Evolutionary conservation across 2,113 vertebrate genomes (phyloP), one percentile per base, ranked within the genome.

Genomic region (Ancistrus triradiatus): DNA sequence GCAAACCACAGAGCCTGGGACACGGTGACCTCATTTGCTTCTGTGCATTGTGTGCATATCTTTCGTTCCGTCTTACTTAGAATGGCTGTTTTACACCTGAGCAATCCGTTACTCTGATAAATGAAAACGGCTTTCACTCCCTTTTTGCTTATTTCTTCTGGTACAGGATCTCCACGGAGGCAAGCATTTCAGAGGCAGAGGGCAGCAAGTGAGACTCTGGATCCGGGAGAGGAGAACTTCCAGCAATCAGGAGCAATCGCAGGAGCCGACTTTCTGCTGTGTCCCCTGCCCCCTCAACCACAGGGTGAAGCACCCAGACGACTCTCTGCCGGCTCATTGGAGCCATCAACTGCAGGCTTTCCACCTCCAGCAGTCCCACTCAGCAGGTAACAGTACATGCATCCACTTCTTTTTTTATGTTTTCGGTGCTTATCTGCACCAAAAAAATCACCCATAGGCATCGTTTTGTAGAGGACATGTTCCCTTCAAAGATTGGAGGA

Each of bases 151-250:
- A n/a, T 14, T 15, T 2, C 55, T 37, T 44, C 56, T 65, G 21
- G 48, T 14, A 5, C 69, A 91, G 95, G 92, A 21, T 97, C 95
- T 2, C 95, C 95, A 0, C 93, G 91, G 70, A 84, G 93, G 14
- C 87, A 88, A 13, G 93, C 93, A 55, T 96, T 97, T 78, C 95
- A 95, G 82, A 89, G 95, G 17, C 95, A 98, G 84, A 84, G 95
- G 46, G 95, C 95, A 0, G 95, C 95, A 47, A 98, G 95, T 2
- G 95, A 96, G 82, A 96, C 91, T 80, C 90, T 88, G n/a, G 93
- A 98, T 61, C 92, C 90, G 53, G 87, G 90, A 2, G 91, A 88
- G 22, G 85, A 85, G 0, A 89, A 88, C 4, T 69, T 83, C 82
- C 87, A 44, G 84, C 84, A 84, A 80, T 7, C 33, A 3, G 53